A percentile compares a stretch with the other conserved stretches of the same genome.
Evolutionary conservation across 2,888 invertebrate species (phyloP).

Genomic region (Byasa hedistus): DNA sequence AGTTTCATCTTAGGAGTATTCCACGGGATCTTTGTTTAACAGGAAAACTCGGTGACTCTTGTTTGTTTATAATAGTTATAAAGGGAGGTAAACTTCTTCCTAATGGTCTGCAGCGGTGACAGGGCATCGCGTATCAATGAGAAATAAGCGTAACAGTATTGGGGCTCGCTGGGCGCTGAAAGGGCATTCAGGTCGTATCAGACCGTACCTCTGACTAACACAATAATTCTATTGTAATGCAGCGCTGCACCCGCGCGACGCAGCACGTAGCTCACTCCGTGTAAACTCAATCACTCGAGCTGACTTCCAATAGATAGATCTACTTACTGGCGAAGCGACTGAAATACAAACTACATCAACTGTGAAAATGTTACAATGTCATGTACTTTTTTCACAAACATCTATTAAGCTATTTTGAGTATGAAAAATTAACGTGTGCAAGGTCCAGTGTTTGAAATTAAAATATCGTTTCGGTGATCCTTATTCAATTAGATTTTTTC

Average conservation of each 20-base stretch:
- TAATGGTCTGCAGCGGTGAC: constrained; percentile 9
- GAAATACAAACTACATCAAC: too few relatives aligned
- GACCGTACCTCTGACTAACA: constrained; percentile 51
- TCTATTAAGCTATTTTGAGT: too few relatives aligned
- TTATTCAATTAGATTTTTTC: too few relatives aligned
- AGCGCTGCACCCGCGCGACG: constrained; percentile 3
- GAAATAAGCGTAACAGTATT: constrained; percentile 21
- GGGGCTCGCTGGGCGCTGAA: constrained; percentile 31
- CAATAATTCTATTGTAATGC: constrained; percentile 37
- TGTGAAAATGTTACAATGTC: too few relatives aligned
- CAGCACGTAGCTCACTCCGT: constrained; percentile 4
- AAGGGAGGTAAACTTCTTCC: constrained; percentile 3
- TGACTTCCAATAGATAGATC: constrained; percentile 6
- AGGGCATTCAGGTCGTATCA: constrained; percentile 42
- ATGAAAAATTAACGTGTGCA: too few relatives aligned
- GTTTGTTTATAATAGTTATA: not conserved
- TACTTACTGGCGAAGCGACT: too few relatives aligned
- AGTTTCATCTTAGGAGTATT: constrained; percentile 15
- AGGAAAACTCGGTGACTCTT: constrained; percentile 1
- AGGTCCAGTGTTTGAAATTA: too few relatives aligned
- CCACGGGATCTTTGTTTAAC: constrained; percentile 9
- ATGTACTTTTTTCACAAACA: too few relatives aligned
- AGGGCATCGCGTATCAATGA: constrained; percentile 40
- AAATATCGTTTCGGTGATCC: too few relatives aligned
- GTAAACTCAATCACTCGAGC: constrained; percentile 11